Percentiles rank a stretch among this genome's conserved stretches.
Conservation (phyloP, 2,113 vertebrate genomes). For the Pituophis catenifer region DNA sequence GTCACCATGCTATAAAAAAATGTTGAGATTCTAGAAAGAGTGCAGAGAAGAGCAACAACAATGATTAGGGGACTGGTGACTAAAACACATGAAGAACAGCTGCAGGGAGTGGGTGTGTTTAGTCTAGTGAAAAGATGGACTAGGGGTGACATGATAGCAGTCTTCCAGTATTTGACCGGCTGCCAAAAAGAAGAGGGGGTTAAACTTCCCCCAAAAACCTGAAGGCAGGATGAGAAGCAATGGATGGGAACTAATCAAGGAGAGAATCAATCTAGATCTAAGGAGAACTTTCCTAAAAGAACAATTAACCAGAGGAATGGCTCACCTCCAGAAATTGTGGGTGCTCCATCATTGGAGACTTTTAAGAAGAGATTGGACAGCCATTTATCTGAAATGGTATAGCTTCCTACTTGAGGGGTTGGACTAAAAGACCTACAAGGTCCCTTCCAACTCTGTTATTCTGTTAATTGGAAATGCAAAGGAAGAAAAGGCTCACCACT, state of each 20-base stretch:
- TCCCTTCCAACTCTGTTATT: not conserved
- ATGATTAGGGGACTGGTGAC: no score
- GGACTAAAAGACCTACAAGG: not conserved
- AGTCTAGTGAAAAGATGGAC: not conserved
- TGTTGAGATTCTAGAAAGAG: no score
- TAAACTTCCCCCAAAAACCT: not conserved
- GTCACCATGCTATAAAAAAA: no score
- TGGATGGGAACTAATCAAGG: not conserved
- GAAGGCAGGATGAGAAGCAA: not conserved
- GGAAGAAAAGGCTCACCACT: not conserved
- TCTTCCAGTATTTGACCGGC: not conserved
- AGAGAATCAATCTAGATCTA: not conserved
- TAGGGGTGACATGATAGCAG: not conserved
- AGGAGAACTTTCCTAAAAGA: not conserved
- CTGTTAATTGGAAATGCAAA: not conserved
- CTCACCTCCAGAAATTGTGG: no score
- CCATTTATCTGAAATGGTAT: no score
- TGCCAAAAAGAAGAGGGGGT: not conserved
- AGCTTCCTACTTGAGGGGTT: not conserved
- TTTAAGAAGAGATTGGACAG: no score
- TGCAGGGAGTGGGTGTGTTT: not conserved
- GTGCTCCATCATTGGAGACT: no score
- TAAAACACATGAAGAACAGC: not conserved
- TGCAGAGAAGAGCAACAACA: no score
- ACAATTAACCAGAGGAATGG: not conserved